A percentile compares a stretch with the other conserved stretches of the same genome.
Evolutionary conservation across 2,797 vertebrate genomes (phyloP).

Genomic region (Acanthornis magna): DNA sequence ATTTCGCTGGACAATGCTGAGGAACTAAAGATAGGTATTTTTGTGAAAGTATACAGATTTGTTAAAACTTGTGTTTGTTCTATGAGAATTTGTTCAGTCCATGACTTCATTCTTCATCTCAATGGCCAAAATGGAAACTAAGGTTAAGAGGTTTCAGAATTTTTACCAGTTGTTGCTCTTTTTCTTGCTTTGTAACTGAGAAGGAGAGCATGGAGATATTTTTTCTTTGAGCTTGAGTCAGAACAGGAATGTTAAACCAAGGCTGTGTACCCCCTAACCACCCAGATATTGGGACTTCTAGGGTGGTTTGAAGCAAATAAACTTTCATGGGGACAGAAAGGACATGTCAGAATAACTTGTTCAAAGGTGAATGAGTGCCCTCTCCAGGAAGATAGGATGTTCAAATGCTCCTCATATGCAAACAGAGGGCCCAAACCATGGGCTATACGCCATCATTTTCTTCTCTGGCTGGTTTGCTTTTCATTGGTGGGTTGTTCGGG

Average conservation of each 20-base stretch:
- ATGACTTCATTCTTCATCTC: not conserved
- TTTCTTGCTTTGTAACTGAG: not conserved
- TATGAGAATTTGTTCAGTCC: not conserved
- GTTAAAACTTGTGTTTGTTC: not conserved
- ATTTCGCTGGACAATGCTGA: not conserved
- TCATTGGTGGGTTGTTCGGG: not conserved
- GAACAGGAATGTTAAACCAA: not conserved
- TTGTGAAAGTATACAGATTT: not conserved
- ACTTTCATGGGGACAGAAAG: not conserved
- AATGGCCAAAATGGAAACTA: not conserved
- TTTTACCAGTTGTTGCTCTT: not conserved
- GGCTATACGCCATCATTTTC: not conserved
- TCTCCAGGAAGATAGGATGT: conserved; percentile 23
- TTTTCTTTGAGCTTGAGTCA: not conserved
- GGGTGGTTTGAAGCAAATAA: not conserved
- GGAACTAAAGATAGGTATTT: not conserved
- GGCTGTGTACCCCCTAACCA: not conserved
- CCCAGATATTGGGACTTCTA: not conserved
- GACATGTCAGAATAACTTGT: not conserved
- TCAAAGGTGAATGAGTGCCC: conserved; percentile 43
- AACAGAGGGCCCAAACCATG: not conserved
- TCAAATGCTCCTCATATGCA: not conserved
- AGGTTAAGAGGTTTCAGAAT: not conserved
- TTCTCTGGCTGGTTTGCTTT: not conserved
- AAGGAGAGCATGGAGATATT: not conserved